A percentile compares a stretch with the other conserved stretches of the same genome.
Conservation (phyloP, 2,797 vertebrate species). For the Kryptolebias ocellatus region DNA sequence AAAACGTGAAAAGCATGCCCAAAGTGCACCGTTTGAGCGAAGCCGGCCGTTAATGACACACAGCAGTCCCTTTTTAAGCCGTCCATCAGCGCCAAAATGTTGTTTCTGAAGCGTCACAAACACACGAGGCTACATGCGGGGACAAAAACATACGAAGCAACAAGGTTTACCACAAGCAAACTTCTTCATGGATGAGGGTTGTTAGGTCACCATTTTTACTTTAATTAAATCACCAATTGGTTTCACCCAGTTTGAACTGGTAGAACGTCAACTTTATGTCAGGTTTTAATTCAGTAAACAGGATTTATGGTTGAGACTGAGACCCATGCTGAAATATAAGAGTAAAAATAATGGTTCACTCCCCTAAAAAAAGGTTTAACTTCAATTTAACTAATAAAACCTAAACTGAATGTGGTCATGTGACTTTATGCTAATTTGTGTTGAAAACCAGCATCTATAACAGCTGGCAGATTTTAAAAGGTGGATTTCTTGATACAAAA, state of each 20-base stretch:
- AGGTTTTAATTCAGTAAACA: too few species aligned
- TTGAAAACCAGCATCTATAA: too few species aligned
- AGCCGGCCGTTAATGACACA: constrained; percentile 37
- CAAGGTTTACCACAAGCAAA: constrained; percentile 55
- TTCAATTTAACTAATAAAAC: too few species aligned
- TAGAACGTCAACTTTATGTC: too few species aligned
- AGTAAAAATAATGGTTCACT: too few species aligned
- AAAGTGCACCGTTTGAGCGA: constrained; percentile 26
- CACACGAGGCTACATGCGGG: constrained; percentile 38
- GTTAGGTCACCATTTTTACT: neutral
- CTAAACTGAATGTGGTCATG: too few species aligned
- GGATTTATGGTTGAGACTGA: too few species aligned
- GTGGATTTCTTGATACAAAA: too few species aligned
- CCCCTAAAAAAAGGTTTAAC: too few species aligned
- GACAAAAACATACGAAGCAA: constrained; percentile 53
- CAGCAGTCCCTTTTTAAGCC: constrained; percentile 12
- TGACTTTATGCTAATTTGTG: too few species aligned
- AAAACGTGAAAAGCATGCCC: constrained; percentile 29
- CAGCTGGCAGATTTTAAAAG: too few species aligned
- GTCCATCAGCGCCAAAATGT: constrained; percentile 46
- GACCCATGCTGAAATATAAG: too few species aligned
- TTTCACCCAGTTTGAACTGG: neutral
- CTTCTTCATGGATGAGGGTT: constrained; percentile 88
- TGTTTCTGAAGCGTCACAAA: constrained; percentile 32
- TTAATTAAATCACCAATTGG: neutral